Evolutionary conservation across 2,797 vertebrate genomes (phyloP).

Genomic region (Perodicticus potto): DNA sequence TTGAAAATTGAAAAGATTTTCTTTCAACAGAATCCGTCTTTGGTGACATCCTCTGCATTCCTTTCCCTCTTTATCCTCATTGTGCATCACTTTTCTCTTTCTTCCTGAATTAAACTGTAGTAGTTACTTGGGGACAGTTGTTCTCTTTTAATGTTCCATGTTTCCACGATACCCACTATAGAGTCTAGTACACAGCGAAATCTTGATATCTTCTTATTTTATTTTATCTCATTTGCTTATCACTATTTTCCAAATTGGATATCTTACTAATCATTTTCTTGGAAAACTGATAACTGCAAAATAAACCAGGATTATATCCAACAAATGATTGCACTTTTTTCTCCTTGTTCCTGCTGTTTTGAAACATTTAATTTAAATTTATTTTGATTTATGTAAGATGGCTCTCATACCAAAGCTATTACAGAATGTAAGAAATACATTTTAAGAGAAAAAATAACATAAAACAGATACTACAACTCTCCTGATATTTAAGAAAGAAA

Average conservation of each 20-base stretch:
- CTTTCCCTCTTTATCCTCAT: neutral
- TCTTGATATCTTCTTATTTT: neutral
- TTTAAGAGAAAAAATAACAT: slow-evolving; percentile 59
- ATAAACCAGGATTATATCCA: neutral
- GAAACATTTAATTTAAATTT: slow-evolving; percentile 60
- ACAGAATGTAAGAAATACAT: slow-evolving; percentile 42
- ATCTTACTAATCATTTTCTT: slow-evolving; percentile 54
- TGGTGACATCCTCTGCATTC: neutral
- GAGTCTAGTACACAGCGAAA: neutral
- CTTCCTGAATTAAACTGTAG: neutral
- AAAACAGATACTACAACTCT: slow-evolving; percentile 57
- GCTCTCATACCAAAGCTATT: slow-evolving; percentile 49
- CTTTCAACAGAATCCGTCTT: neutral
- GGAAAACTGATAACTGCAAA: slow-evolving; percentile 28
- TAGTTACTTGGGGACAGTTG: neutral
- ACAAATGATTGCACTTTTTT: neutral
- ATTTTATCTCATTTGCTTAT: slow-evolving; percentile 55
- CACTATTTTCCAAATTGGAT: slow-evolving; percentile 15
- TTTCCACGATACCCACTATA: neutral
- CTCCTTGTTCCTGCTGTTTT: neutral
- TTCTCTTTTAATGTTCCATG: neutral
- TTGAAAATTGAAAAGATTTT: neutral
- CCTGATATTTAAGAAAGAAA: slow-evolving; percentile 55
- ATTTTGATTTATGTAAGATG: slow-evolving; percentile 45
- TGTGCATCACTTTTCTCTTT: neutral